These are phyloP conservation scores for Melanotaenia parkinsoni DNA, from an alignment of 2,797 vertebrate genomes.

Conservation along the genomic window DNA sequence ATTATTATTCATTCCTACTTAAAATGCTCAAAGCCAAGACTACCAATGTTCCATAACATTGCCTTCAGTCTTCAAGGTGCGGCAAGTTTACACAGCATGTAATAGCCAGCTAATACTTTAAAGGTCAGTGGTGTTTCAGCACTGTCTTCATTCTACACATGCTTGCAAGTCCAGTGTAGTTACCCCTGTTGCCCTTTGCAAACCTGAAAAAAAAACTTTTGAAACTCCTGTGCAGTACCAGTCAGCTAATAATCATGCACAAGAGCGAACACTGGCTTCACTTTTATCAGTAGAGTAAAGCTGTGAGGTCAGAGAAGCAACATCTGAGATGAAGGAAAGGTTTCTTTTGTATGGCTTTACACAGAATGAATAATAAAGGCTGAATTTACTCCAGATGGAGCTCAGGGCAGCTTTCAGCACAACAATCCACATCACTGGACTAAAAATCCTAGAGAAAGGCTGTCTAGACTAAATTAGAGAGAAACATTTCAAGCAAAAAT, in stretches of 20 bases:
- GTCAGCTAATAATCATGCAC: conserved; percentile 26
- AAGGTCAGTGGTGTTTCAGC: conserved; percentile 68
- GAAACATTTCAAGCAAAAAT: not conserved
- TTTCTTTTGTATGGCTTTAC: not conserved
- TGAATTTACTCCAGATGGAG: not conserved
- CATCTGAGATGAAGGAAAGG: not conserved
- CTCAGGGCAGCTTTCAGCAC: not conserved
- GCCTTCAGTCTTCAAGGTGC: conserved; percentile 27
- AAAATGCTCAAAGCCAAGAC: conserved; percentile 26
- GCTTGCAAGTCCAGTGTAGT: conserved; percentile 7
- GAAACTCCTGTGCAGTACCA: conserved; percentile 20
- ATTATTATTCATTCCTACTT: conserved; percentile 41
- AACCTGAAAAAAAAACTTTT: not conserved
- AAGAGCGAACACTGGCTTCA: conserved; percentile 18
- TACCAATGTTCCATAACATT: not conserved
- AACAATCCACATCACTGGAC: not conserved
- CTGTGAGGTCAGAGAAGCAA: not conserved
- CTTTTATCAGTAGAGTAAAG: not conserved
- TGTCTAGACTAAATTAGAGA: not conserved
- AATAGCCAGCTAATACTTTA: conserved; percentile 54
- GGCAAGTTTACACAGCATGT: conserved; percentile 40
- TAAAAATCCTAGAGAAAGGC: not conserved
- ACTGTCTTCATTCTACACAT: conserved; percentile 7
- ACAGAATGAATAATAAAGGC: not conserved
- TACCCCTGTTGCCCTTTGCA: conserved; percentile 10